Evolutionary conservation across 37 sponge, comb jelly and placozoan genomes (phyloP).

Genomic region (Spongilla lacustris): DNA sequence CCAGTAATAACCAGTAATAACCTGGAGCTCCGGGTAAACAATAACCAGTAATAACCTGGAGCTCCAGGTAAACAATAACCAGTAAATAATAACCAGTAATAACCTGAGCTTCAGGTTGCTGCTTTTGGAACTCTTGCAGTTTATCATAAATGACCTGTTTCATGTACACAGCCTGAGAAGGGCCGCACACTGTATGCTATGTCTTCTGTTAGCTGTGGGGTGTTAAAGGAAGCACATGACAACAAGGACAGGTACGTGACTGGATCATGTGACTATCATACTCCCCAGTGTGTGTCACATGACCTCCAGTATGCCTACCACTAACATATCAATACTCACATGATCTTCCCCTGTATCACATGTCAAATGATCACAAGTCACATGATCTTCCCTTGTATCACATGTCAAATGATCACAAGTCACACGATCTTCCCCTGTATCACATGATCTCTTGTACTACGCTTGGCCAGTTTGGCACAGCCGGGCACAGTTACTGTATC

Average conservation of each 20-base stretch:
- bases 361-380: not conserved
- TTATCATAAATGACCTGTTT: no score
- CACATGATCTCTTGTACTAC: not conserved
- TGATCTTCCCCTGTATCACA: not conserved
- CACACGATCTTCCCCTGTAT: not conserved
- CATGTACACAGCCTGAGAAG: conserved; percentile 43
- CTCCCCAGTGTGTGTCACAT: no score
- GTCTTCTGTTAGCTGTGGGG: conserved; percentile 70
- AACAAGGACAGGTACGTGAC: conserved; percentile 67
- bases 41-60: no score
- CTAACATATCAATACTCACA: no score
- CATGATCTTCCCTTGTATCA: not conserved
- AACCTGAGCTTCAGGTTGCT: no score
- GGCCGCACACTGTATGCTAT: conserved; percentile 64
- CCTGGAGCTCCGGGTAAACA: no score
- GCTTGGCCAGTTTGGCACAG: not conserved
- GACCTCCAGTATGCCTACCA: no score
- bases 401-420: not conserved
- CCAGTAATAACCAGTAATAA: not conserved
- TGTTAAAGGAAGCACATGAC: conserved; percentile 60
- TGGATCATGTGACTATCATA: no score
- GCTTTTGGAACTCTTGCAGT: no score
- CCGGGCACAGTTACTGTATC: not conserved
- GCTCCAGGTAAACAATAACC: no score
- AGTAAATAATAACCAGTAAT: no score